Evolutionary conservation across 64 coral and sea anemone genomes (phyloP).

Genomic region (Pocillopora verrucosa): DNA sequence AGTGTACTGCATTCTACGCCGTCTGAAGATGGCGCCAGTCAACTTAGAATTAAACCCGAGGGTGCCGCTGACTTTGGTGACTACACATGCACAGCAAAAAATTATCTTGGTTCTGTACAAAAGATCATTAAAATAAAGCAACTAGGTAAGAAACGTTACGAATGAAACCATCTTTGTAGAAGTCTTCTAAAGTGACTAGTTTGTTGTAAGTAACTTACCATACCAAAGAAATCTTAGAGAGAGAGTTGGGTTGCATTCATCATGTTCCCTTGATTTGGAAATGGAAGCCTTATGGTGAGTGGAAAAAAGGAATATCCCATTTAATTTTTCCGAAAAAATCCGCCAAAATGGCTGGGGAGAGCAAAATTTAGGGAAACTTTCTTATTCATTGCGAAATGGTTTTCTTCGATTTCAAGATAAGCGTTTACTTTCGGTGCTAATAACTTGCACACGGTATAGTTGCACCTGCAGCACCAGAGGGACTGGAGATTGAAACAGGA

Average conservation of each 20-base stretch:
- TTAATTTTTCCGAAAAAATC: not conserved
- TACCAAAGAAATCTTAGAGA: too few species aligned
- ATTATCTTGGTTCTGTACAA: not conserved
- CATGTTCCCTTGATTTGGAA: too few species aligned
- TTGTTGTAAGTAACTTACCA: too few species aligned
- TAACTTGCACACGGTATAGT: not conserved
- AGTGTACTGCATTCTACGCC: not conserved
- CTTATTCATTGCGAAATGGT: not conserved
- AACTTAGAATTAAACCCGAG: not conserved
- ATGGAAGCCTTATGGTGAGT: too few species aligned
- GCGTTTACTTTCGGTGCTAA: not conserved
- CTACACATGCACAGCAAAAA: slow-evolving; percentile 2
- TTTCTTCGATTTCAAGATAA: not conserved
- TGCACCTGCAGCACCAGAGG: not conserved
- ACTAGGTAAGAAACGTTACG: not conserved
- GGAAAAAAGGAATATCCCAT: too few species aligned
- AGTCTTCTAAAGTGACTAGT: too few species aligned
- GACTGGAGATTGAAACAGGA: not conserved
- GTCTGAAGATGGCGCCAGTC: not conserved
- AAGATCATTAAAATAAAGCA: not conserved
- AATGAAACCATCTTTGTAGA: too few species aligned
- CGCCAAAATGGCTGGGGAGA: not conserved
- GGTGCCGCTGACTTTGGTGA: not conserved
- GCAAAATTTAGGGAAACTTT: too few species aligned
- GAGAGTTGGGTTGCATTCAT: too few species aligned